phyloP scores from a whole-genome alignment of 2,888 invertebrate species.

The Apamea monoglypha region DNA sequence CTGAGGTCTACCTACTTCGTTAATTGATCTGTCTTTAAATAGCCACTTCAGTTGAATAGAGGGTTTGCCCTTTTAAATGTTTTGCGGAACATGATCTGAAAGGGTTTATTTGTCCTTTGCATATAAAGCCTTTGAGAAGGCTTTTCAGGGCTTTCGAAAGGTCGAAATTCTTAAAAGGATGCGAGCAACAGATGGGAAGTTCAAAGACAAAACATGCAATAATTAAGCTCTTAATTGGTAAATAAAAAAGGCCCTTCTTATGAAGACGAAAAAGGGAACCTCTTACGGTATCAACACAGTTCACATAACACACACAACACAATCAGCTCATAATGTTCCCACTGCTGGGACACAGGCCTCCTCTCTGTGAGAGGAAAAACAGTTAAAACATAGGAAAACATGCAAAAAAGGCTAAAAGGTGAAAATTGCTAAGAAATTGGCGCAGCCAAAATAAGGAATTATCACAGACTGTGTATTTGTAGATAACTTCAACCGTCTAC shows the following conservation, averaged over 20 bases:
- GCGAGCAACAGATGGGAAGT: neutral
- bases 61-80: slow-evolving; percentile 4
- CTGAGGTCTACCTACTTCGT: slow-evolving; percentile 2
- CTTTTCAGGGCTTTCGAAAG: neutral
- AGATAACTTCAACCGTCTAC: no score
- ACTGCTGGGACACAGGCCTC: neutral
- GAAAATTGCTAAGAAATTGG: neutral
- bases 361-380: neutral
- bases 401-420: neutral
- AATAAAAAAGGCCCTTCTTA: neutral
- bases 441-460: neutral
- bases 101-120: slow-evolving; percentile 2
- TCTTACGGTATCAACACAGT: neutral
- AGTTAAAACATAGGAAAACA: neutral
- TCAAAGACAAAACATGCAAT: neutral
- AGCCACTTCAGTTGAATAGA: slow-evolving; percentile 14
- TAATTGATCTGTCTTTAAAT: slow-evolving; percentile 40
- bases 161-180: neutral
- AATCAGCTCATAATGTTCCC: neutral
- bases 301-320: neutral
- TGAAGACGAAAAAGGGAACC: neutral
- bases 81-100: slow-evolving; percentile 16
- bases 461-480: no score
- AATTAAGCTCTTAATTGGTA: no score
- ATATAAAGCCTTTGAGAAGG: no score